phyloP scores from a whole-genome alignment of 2,888 invertebrate genomes.

The Eurytoma californica region DNA sequence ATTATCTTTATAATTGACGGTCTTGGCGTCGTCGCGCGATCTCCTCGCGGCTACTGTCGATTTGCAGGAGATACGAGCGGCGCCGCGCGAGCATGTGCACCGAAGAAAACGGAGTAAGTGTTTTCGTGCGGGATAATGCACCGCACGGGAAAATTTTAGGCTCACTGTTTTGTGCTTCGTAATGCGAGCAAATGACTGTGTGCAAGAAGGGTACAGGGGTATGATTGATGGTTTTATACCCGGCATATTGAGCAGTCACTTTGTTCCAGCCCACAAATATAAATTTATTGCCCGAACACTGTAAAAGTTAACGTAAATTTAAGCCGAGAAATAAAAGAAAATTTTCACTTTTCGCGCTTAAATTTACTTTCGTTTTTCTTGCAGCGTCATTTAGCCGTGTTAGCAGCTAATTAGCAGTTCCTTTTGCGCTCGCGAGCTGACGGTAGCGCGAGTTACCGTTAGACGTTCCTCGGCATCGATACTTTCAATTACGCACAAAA shows the following conservation, averaged over 20 bases:
- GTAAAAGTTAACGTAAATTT: background rate
- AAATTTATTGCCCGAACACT: too few species aligned
- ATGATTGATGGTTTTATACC: slow-evolving; percentile 12
- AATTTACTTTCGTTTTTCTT: too few species aligned
- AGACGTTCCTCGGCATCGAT: too few species aligned
- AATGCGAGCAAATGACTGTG: slow-evolving; percentile 19
- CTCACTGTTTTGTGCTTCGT: slow-evolving; percentile 16
- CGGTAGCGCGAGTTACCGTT: too few species aligned
- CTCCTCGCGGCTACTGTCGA: slow-evolving; percentile 26
- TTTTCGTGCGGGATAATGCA: slow-evolving; percentile 26
- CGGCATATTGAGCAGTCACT: slow-evolving; percentile 1
- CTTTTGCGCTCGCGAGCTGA: too few species aligned
- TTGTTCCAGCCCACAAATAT: background rate
- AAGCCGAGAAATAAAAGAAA: too few species aligned
- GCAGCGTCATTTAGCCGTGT: too few species aligned
- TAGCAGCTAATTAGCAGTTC: too few species aligned
- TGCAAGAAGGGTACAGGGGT: background rate
- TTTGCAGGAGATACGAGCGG: background rate
- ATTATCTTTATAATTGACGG: slow-evolving; percentile 39
- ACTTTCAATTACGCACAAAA: too few species aligned
- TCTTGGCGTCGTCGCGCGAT: background rate
- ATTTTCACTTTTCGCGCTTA: too few species aligned
- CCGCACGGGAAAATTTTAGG: slow-evolving; percentile 9
- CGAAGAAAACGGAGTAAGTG: slow-evolving; percentile 11
- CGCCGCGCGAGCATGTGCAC: background rate